Evolutionary conservation across 1,140 invertebrate genomes (phyloP).

Genomic region (Microplitis mediator): DNA sequence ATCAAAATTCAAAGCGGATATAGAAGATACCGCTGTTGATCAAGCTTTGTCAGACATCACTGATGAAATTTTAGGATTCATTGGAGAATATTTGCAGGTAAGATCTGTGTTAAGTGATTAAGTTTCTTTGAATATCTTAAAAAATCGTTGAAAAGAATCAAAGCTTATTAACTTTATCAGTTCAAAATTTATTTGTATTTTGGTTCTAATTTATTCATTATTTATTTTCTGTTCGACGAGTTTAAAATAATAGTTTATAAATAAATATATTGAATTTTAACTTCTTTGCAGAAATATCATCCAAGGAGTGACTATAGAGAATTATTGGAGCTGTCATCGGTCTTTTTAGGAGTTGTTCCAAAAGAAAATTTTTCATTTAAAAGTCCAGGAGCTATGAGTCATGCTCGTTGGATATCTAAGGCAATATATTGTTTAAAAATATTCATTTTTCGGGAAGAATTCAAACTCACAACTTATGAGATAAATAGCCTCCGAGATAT

Average conservation of each 20-base stretch:
- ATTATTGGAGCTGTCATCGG: constrained; percentile 1
- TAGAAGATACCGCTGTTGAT: not conserved
- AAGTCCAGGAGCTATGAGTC: not conserved
- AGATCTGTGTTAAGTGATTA: too few species aligned
- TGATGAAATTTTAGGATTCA: not conserved
- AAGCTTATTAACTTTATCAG: too few species aligned
- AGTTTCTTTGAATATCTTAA: too few species aligned
- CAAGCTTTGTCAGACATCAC: not conserved
- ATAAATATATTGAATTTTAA: not conserved
- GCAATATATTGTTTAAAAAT: constrained; percentile 13
- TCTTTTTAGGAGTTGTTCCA: constrained; percentile 1
- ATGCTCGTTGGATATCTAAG: constrained; percentile 5
- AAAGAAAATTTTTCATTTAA: not conserved
- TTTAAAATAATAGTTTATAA: too few species aligned
- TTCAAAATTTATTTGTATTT: not conserved
- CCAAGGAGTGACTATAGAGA: constrained; percentile 7
- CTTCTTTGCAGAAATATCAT: not conserved
- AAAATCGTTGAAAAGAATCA: too few species aligned
- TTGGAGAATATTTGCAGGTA: too few species aligned
- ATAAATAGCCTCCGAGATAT: too few species aligned
- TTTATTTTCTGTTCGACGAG: too few species aligned
- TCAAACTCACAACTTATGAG: too few species aligned
- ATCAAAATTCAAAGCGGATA: not conserved
- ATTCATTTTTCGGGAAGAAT: too few species aligned
- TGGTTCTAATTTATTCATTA: not conserved